Evolutionary conservation across 2,797 vertebrate species (phyloP).

Genomic region (Nyctalus aviator): DNA sequence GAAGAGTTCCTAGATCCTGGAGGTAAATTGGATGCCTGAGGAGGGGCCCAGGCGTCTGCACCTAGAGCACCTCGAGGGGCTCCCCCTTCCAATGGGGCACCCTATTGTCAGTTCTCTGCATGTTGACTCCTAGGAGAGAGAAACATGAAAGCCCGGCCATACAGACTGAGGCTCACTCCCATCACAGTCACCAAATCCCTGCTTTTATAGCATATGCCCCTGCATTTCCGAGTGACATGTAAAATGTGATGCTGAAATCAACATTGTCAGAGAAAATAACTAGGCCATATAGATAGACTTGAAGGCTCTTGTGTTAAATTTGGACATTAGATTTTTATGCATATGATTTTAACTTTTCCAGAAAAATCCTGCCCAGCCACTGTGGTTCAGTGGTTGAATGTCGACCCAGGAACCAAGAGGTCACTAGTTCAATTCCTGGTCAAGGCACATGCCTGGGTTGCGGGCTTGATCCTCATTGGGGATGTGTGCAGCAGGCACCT

Average conservation of each 20-base stretch:
- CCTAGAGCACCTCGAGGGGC: background rate
- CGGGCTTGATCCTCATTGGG: too few species aligned
- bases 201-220: background rate
- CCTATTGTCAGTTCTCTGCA: background rate
- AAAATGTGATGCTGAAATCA: background rate
- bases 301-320: conserved; percentile 28
- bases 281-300: background rate
- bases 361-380: background rate
- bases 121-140: background rate
- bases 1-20: background rate
- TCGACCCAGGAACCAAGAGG: too few species aligned
- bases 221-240: background rate
- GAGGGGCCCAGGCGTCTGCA: background rate
- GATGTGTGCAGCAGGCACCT: too few species aligned
- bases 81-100: background rate
- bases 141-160: background rate
- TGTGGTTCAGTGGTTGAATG: too few species aligned
- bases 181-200: background rate
- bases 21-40: background rate
- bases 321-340: background rate
- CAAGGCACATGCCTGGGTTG: too few species aligned
- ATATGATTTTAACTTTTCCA: background rate
- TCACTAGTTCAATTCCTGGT: too few species aligned
- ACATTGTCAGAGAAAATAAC: background rate
- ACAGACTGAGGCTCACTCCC: background rate